Percentiles rank a stretch among this genome's conserved stretches.
Evolutionary conservation across 2,797 vertebrate species (phyloP).

Genomic region (Gadopsis bispinosus): DNA sequence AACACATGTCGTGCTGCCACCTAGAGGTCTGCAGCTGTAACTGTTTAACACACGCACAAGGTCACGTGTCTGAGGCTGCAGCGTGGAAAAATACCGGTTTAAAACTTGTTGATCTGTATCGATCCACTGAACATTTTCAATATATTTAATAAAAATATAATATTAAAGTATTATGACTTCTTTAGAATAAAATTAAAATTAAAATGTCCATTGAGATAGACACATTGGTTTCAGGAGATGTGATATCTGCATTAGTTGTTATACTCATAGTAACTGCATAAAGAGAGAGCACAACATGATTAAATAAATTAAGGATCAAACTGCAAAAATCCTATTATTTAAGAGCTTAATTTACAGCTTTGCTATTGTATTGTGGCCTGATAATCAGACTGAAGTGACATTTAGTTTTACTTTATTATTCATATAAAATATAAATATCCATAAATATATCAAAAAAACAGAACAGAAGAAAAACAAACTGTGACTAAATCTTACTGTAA

Average conservation of each 20-base stretch:
- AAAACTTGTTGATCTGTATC: too few species aligned
- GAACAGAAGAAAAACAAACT: too few species aligned
- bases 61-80: background rate
- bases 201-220: background rate
- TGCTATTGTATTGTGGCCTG: too few species aligned
- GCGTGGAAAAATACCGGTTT: conserved; percentile 23
- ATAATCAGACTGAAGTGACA: background rate
- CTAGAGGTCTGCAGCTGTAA: conserved; percentile 43
- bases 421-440: too few species aligned
- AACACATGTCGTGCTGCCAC: conserved; percentile 26
- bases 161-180: background rate
- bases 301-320: background rate
- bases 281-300: background rate
- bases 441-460: too few species aligned
- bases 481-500: background rate
- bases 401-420: background rate
- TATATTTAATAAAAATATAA: background rate
- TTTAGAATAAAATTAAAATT: background rate
- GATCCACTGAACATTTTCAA: too few species aligned
- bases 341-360: background rate
- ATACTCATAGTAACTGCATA: background rate
- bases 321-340: background rate
- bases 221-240: background rate
- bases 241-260: background rate
- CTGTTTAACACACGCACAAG: background rate